phyloP scores from a whole-genome alignment of 1,140 invertebrate genomes.

The Drosophila fuyamai region DNA sequence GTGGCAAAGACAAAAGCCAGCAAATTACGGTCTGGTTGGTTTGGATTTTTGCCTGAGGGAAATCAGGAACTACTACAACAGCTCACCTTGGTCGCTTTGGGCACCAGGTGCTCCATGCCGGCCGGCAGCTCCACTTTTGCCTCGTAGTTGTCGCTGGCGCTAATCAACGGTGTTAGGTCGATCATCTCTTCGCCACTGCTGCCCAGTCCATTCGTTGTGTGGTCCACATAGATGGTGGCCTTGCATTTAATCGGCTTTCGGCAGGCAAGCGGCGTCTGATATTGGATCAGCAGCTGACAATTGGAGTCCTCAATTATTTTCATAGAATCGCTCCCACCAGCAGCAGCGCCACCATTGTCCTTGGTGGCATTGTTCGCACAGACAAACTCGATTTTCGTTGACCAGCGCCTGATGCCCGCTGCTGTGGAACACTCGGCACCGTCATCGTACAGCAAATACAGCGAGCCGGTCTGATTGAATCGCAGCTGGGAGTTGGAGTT shows the following conservation, averaged over 20 bases:
- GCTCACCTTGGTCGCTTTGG: slow-evolving; percentile 79
- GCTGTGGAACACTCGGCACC: slow-evolving; percentile 80
- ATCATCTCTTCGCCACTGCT: slow-evolving; percentile 66
- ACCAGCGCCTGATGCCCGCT: slow-evolving; percentile 66
- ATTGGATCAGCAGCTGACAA: slow-evolving; percentile 85
- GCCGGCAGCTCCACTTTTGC: slow-evolving; percentile 76
- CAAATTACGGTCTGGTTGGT: slow-evolving; percentile 41
- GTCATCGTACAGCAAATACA: slow-evolving; percentile 86
- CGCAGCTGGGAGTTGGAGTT: slow-evolving; percentile 85
- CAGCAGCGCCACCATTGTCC: slow-evolving; percentile 51
- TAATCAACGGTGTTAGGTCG: slow-evolving; percentile 85
- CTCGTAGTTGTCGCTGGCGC: slow-evolving; percentile 85
- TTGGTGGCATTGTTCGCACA: slow-evolving; percentile 83
- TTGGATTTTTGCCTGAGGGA: slow-evolving; percentile 19
- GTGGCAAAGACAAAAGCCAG: slow-evolving; percentile 46
- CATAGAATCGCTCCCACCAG: slow-evolving; percentile 47
- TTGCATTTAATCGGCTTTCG: slow-evolving; percentile 83
- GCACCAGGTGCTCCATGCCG: slow-evolving; percentile 55
- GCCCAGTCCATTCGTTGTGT: slow-evolving; percentile 58
- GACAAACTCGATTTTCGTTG: slow-evolving; percentile 86
- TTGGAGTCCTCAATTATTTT: slow-evolving; percentile 85
- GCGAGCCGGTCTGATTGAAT: slow-evolving; percentile 85
- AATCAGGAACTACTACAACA: slow-evolving; percentile 37
- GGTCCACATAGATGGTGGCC: slow-evolving; percentile 53
- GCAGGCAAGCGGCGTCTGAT: slow-evolving; percentile 85